Conservation (phyloP, 2,113 vertebrate genomes). For the Indicator indicator region DNA sequence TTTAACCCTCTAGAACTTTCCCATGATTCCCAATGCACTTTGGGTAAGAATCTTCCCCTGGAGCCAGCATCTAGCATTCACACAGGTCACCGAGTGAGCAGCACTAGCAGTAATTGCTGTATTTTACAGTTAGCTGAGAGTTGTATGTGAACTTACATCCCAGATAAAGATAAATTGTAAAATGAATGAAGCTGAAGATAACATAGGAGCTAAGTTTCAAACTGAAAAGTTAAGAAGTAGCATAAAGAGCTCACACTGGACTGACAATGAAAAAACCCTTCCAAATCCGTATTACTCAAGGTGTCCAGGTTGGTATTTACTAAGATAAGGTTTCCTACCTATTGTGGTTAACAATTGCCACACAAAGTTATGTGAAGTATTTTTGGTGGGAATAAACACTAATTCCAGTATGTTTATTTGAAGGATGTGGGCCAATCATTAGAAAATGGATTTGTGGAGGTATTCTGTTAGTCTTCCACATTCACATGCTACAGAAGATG, state of each 20-base stretch:
- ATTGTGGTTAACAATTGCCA: not conserved
- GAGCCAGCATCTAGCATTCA: not conserved
- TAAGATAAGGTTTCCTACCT: not conserved
- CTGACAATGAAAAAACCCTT: not conserved
- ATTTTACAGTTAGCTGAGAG: not conserved
- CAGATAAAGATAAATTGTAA: not conserved
- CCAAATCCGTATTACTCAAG: not conserved
- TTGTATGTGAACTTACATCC: accelerated
- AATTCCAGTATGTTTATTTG: not conserved
- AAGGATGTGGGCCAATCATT: not conserved
- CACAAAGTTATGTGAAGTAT: not conserved
- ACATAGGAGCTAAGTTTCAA: not conserved
- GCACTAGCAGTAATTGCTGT: not conserved
- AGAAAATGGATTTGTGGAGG: not conserved
- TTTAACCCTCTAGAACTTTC: not conserved
- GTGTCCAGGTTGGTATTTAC: not conserved
- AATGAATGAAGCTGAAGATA: not conserved
- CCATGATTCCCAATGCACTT: not conserved
- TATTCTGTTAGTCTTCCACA: not conserved
- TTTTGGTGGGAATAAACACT: not conserved
- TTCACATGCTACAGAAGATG: not conserved
- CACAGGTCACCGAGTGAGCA: not conserved
- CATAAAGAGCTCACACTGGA: not conserved
- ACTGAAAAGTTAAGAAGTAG: not conserved
- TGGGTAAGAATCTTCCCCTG: not conserved